Conservation (phyloP, 92 coral and sea anemone genomes). For the Metridium senile region DNA sequence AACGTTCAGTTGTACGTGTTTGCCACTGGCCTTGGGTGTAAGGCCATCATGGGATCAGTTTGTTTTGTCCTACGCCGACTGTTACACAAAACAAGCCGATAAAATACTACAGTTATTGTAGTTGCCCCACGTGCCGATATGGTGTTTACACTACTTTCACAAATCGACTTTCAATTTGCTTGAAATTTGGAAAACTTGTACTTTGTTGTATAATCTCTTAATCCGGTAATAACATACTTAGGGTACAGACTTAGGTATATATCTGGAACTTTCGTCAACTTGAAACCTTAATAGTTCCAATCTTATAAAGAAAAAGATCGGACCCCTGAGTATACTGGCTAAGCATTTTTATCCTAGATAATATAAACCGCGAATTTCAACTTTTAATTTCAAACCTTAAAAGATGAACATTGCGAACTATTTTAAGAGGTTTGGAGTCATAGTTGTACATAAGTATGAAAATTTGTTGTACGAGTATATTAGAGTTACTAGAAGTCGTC, state of each 20-base stretch:
- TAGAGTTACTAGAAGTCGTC: constrained; percentile 1
- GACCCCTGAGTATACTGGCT: background rate
- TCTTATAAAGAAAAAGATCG: background rate
- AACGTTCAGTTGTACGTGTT: background rate
- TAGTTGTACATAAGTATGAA: background rate
- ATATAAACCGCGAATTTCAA: background rate
- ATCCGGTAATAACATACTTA: constrained; percentile 18
- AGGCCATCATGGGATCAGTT: background rate
- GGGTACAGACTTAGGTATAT: background rate
- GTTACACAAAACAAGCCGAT: constrained; percentile 8
- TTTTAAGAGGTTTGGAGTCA: background rate
- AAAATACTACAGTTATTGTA: background rate
- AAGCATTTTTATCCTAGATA: background rate
- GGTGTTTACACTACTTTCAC: constrained; percentile 1
- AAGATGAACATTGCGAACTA: background rate
- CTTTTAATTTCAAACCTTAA: too few species aligned
- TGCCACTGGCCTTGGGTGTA: background rate
- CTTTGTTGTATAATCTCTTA: constrained; percentile 19
- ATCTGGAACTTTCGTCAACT: background rate
- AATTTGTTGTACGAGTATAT: background rate
- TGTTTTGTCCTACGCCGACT: constrained; percentile 17
- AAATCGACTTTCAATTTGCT: constrained; percentile 1
- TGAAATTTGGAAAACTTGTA: constrained; percentile 4
- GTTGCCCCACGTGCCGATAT: constrained; percentile 6
- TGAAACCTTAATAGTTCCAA: background rate